phyloP scores from a whole-genome alignment of 2,888 invertebrate genomes.

The Aleiodes testaceus region DNA sequence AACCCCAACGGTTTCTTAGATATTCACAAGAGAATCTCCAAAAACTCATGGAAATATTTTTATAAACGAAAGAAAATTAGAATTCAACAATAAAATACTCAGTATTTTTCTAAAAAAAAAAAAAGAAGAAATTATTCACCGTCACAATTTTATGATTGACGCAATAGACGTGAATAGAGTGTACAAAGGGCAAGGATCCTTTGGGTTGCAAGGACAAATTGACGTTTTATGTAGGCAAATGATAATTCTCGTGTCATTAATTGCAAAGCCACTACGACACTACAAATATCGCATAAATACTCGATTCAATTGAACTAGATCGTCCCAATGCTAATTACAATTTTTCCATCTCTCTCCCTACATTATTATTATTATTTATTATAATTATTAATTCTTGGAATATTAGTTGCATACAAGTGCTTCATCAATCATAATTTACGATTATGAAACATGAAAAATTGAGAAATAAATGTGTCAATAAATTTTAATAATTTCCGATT shows the following conservation, averaged over 20 bases:
- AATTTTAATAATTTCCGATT: constrained; percentile 3
- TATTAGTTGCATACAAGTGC: background rate
- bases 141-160: constrained; percentile 25
- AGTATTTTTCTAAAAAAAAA: background rate
- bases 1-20: too few relatives aligned
- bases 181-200: constrained; percentile 70
- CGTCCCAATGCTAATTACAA: constrained; percentile 28
- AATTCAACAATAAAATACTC: too few relatives aligned
- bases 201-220: constrained; percentile 68
- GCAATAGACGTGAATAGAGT: constrained; percentile 20
- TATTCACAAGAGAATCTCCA: too few relatives aligned
- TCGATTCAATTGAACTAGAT: constrained; percentile 23
- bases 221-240: constrained; percentile 4
- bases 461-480: background rate
- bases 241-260: constrained; percentile 26
- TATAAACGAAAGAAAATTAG: too few relatives aligned
- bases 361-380: background rate
- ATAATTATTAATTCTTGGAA: background rate
- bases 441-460: too few relatives aligned
- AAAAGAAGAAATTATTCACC: background rate
- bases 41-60: too few relatives aligned
- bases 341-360: background rate
- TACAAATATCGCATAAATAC: constrained; percentile 17
- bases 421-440: background rate
- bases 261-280: constrained; percentile 1